Evolutionary conservation across 2,113 vertebrate genomes (phyloP), one percentile per base, ranked within the genome.

Genomic region (Prietella phreatophila): DNA sequence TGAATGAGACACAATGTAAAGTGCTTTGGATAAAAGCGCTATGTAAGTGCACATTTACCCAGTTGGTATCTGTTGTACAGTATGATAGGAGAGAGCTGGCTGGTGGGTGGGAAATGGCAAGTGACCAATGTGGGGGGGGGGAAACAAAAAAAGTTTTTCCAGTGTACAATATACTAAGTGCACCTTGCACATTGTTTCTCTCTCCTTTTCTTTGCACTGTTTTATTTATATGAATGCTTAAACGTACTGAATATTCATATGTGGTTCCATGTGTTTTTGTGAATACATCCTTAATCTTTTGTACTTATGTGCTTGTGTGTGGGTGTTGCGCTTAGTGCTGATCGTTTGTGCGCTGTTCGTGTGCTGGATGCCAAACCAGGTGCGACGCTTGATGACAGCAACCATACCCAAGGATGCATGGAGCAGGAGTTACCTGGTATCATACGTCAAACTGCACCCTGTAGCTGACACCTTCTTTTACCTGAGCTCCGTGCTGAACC

Each of bases 291-390:
- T 58, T 56, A 61, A n/a, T n/a, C 27, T 7, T 79, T 30, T 61
- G 17, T 20, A 20, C 17, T 55, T 33, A 15, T 82, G 47, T 78
- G 27, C 61, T 11, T 83, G 63, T 60, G 47, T 58, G 55, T 82
- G 42, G 61, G 61, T 61, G 4, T 88, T 42, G 65, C 42, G 3
- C 50, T 22, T 85, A 99, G 98, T 97, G 86, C 94, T 99, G 89
- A 98, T 99, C 0, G 94, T 99, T 0, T 95, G 92, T 9, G 96
- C 95, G 0, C 86, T 99, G 92, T 95, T 95, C 0, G 87, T 97
- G 0, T 99, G 97, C 92, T 99, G 98, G 98, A 95, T 98, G 92
- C 98, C 98, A 9, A 97, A 96, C 93, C 98, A 99, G 94, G 92
- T 97, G 0, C 95, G 95, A 1, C 96, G 97, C 56, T 94, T 99